These are phyloP conservation scores for Dinoponera quadriceps DNA, from an alignment of 1,140 invertebrate genomes.

Conservation along the genomic window DNA sequence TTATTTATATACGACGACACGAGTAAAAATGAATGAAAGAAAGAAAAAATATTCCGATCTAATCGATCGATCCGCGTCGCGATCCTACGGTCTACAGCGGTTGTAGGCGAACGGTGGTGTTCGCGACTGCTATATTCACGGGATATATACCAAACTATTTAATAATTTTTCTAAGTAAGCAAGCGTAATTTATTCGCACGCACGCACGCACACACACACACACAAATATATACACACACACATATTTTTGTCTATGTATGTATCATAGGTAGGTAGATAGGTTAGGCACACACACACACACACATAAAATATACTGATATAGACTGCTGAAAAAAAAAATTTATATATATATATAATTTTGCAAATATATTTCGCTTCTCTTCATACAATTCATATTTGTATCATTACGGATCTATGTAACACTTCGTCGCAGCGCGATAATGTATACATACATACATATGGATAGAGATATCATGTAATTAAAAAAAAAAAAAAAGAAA, in stretches of 20 bases:
- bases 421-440: slow-evolving; percentile 6
- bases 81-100: neutral
- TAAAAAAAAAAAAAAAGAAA: neutral
- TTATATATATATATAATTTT: slow-evolving; percentile 29
- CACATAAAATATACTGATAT: slow-evolving; percentile 22
- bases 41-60: neutral
- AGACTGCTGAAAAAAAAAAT: slow-evolving; percentile 29
- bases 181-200: slow-evolving; percentile 44
- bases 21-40: neutral
- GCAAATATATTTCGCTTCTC: slow-evolving; percentile 36
- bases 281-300: slow-evolving; percentile 8
- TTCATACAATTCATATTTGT: slow-evolving; percentile 51
- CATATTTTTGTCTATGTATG: too few relatives aligned
- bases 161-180: slow-evolving; percentile 48
- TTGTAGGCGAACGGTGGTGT: slow-evolving; percentile 8
- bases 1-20: slow-evolving; percentile 19
- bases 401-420: slow-evolving; percentile 32
- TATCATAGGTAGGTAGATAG: too few relatives aligned
- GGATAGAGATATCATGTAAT: slow-evolving; percentile 4
- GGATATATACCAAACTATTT: slow-evolving; percentile 49
- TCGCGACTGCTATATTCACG: slow-evolving; percentile 25
- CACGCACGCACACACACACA: slow-evolving; percentile 20
- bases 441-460: slow-evolving; percentile 2
- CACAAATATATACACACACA: slow-evolving; percentile 13
- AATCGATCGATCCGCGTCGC: slow-evolving; percentile 11